Percentiles rank a stretch among this genome's conserved stretches.
phyloP scores from a whole-genome alignment of 2,113 vertebrate genomes.

The Nesogale talazaci region DNA sequence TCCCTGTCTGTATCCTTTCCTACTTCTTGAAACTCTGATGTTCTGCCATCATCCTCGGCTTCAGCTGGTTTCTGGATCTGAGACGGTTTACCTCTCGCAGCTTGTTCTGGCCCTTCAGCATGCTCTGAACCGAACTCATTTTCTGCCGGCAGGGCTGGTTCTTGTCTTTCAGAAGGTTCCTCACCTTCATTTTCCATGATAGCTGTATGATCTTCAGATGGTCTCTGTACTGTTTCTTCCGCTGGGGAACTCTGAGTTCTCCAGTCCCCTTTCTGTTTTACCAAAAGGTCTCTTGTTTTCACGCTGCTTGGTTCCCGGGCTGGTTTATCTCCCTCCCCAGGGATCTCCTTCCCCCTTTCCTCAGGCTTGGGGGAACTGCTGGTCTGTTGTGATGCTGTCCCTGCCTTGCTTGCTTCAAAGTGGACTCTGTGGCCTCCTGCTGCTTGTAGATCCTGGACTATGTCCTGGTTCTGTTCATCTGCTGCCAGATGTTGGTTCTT shows the following conservation, averaged over 20 bases:
- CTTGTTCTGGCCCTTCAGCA: not conserved
- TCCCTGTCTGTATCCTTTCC: not conserved
- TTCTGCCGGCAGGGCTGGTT: not conserved
- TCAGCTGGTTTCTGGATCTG: not conserved
- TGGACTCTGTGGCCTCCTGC: not conserved
- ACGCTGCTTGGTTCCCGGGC: not conserved
- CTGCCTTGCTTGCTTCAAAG: slow-evolving; percentile 30
- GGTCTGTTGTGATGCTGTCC: not conserved
- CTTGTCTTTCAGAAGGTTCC: not conserved
- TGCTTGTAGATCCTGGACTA: not conserved
- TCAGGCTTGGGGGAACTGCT: not conserved
- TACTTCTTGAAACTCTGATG: not conserved
- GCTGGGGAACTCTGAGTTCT: not conserved
- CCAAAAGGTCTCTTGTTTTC: not conserved
- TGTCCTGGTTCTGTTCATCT: slow-evolving; percentile 39
- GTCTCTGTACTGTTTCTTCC: slow-evolving; percentile 21
- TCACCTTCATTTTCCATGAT: not conserved
- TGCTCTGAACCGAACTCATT: not conserved
- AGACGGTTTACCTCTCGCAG: not conserved
- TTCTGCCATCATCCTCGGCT: not conserved
- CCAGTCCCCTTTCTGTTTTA: slow-evolving; percentile 30
- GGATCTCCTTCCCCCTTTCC: not conserved
- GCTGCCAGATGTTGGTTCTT: slow-evolving; percentile 11
- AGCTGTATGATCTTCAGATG: not conserved
- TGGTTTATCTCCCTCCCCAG: not conserved